Evolutionary conservation across 2,113 vertebrate species (phyloP).

Genomic region (Ceratotherium simum): DNA sequence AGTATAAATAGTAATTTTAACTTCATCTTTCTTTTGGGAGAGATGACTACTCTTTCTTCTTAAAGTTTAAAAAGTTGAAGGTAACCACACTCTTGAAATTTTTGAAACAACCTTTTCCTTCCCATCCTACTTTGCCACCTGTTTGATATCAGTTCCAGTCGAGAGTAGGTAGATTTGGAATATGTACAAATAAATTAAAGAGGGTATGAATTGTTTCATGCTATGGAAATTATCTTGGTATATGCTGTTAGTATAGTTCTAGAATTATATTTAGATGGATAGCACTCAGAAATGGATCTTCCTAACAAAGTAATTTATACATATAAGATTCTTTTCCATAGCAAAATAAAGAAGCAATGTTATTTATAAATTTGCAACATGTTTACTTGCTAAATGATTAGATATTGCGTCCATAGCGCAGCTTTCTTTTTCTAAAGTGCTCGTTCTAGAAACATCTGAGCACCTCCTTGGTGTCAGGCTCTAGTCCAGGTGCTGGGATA

Average conservation of each 20-base stretch:
- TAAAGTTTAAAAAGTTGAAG: constrained; percentile 47
- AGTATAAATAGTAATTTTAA: constrained; percentile 9
- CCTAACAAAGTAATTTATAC: not conserved
- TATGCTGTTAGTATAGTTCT: not conserved
- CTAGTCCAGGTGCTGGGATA: not conserved
- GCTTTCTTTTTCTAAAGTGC: not conserved
- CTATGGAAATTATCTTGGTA: constrained; percentile 18
- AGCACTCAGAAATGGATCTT: not conserved
- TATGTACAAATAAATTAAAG: not conserved
- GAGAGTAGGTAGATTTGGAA: not conserved
- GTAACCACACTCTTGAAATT: not conserved
- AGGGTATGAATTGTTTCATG: not conserved
- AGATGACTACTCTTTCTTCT: not conserved
- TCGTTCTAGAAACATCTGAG: not conserved
- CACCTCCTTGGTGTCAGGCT: not conserved
- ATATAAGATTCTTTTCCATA: not conserved
- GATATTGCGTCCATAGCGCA: not conserved
- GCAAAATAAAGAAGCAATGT: not conserved
- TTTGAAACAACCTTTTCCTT: not conserved
- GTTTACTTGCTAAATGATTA: not conserved
- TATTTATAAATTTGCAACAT: not conserved
- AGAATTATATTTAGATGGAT: not conserved
- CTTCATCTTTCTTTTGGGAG: constrained; percentile 24
- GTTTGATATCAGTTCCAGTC: not conserved
- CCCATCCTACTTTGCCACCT: not conserved